Base-by-base conservation (phyloP, 2,113 vertebrate genomes). In the Melanocharis versteri region DNA sequence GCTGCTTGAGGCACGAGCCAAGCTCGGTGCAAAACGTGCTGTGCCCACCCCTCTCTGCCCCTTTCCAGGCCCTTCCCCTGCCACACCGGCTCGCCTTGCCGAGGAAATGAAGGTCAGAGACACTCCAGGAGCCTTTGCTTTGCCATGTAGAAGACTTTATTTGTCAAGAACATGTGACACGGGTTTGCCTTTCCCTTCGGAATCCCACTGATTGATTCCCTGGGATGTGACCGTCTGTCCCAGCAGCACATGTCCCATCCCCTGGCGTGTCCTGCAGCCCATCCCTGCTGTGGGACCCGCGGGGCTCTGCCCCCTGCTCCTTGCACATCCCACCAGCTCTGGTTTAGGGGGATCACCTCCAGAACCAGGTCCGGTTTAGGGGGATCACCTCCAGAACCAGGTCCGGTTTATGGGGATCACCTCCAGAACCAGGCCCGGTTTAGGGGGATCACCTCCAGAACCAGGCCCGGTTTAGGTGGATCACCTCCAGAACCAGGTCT, bases 141-240 rank as follows among this genome's bases (percentile, higher is more conserved):
- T 84, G 91, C 72, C 8, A 6, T 15, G 19, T 33, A 48, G 35
- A 79, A 56, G 40, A 64, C 17, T 94, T 92, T 89, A 95, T 96
- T 94, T 62, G 40, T 61, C 28, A 56, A 57, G 65, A 81, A n/a
- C 76, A 30, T 0, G 11, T 56, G 76, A 39, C 51, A 37, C 0
- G 2, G 54, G 50, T 27, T 73, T 47, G 37, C 6, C 64, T 86
- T 86, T 72, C 42, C 68, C 45, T 73, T 54, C 7, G 3, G 64
- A 45, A 33, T 15, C n/a, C 35, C 62, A 6, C 3, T 1, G 42
- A 37, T 11, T 11, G 39, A 39, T 48, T 33, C n/a, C 82, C 75
- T 33, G 0, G 6, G 79, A 28, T 15, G 40, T 11, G 57, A 44
- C 82, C 23, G 1, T 23, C 33, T 14, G 39, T 47, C 56, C 89